Conservation (phyloP, 1,140 invertebrate species). For the Philotrypesis tridentata region DNA sequence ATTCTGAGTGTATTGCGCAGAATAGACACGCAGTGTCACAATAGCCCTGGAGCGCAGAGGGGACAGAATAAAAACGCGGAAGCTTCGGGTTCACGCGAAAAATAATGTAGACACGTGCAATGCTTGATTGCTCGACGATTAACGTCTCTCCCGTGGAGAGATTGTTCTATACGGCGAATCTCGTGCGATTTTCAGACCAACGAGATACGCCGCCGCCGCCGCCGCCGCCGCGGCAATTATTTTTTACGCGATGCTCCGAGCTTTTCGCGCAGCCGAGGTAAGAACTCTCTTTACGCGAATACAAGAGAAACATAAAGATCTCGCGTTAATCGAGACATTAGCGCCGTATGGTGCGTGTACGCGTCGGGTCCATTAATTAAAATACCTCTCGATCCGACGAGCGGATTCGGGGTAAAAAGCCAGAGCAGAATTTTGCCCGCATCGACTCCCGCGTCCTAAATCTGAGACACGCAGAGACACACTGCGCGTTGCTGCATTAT, state of each 20-base stretch:
- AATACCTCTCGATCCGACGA: not conserved
- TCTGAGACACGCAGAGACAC: conserved; percentile 1
- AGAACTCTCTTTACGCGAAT: no score
- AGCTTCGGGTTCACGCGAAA: not conserved
- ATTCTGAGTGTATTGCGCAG: no score
- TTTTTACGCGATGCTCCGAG: not conserved
- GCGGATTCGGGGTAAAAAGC: not conserved
- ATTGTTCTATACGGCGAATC: not conserved
- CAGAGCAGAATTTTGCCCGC: not conserved
- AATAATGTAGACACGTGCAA: not conserved
- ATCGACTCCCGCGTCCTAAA: not conserved
- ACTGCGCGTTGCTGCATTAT: not conserved
- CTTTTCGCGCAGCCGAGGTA: no score
- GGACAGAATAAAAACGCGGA: not conserved
- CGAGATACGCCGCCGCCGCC: no score
- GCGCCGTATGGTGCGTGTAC: no score
- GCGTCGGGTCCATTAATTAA: not conserved
- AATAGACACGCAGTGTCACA: no score
- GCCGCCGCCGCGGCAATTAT: no score
- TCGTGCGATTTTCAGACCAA: no score
- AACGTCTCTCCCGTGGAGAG: no score
- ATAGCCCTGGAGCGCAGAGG: not conserved
- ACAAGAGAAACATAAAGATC: not conserved
- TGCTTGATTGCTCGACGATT: not conserved
- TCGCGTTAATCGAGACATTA: not conserved